Base-by-base conservation (phyloP, 2,113 vertebrate genomes). In the Natator depressus region DNA sequence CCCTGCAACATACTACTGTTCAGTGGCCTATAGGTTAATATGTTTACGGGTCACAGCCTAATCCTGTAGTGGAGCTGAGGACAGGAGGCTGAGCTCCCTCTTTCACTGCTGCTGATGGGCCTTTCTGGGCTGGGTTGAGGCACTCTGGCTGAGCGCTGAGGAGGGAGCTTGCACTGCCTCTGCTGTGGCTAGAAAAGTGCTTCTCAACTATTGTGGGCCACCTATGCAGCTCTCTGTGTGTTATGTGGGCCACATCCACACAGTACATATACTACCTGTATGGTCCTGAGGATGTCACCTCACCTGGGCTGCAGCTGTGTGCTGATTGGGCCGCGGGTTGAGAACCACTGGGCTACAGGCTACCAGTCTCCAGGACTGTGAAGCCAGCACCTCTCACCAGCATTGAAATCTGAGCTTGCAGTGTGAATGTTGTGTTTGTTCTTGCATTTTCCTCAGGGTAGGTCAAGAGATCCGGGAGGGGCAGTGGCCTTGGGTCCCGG, bases 101-200 rank as follows among this genome's bases (percentile, higher is more conserved):
- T 91, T 89, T 90, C 80, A 51, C 88, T 76, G 82, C 76, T 53
- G 2, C 95, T 94, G 94, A 78, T 93, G 94, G 90, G 42, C 89
- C 84, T 92, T 91, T 92, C 72, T 55, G 1, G 14, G 2, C 29
- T 1, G 29, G 90, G 87, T 92, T 80, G 96, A 38, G 81, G 79
- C 85, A 10, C 5, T 0, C 72, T 94, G 95, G 93, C 91, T 4
- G 35, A 84, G 86, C 75, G 65, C 84, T 91, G 88, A 12, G 90
- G 72, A 87, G 93, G 94, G 91, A 95, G 86, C 4, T 55, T 86
- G 78, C 20, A 7, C 11, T 2, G 31, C 90, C 93, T 90, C 81
- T 94, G 96, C 94, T 84, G 82, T 94, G 95, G 96, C 65, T 2
- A 13, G 79, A 53, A 55, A 20, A 57, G 55, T 57, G 55, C 10